Evolutionary conservation across 2,113 vertebrate species (phyloP).

Genomic region (Melanostigma gelatinosum): DNA sequence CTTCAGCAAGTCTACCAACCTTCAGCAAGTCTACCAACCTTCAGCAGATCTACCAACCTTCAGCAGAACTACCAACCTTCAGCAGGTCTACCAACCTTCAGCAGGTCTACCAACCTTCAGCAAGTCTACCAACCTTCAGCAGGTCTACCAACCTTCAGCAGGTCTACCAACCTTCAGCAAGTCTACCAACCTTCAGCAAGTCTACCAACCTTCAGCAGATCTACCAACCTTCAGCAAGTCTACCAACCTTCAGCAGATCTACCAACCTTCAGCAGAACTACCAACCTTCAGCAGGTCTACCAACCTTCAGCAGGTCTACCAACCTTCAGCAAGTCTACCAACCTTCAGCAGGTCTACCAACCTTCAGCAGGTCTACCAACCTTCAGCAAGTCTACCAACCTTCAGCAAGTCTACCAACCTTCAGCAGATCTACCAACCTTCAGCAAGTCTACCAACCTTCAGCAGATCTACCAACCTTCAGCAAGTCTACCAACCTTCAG

Average conservation of each 20-base stretch:
- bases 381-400: neutral
- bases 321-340: too few species aligned
- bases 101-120: neutral
- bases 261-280: neutral
- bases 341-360: neutral
- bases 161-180: neutral
- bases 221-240: neutral
- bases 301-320: neutral
- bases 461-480: neutral
- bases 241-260: neutral
- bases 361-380: too few species aligned
- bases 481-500: neutral
- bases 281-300: neutral
- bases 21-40: too few species aligned
- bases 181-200: neutral
- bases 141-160: neutral
- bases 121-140: neutral
- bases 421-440: neutral
- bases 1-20: too few species aligned
- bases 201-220: neutral
- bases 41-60: neutral
- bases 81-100: neutral
- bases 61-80: neutral
- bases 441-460: neutral
- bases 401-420: too few species aligned